A percentile compares a stretch with the other conserved stretches of the same genome.
These are phyloP conservation scores for Dendroctonus ponderosae DNA, from an alignment of 1,140 invertebrate genomes.

Conservation along the genomic window DNA sequence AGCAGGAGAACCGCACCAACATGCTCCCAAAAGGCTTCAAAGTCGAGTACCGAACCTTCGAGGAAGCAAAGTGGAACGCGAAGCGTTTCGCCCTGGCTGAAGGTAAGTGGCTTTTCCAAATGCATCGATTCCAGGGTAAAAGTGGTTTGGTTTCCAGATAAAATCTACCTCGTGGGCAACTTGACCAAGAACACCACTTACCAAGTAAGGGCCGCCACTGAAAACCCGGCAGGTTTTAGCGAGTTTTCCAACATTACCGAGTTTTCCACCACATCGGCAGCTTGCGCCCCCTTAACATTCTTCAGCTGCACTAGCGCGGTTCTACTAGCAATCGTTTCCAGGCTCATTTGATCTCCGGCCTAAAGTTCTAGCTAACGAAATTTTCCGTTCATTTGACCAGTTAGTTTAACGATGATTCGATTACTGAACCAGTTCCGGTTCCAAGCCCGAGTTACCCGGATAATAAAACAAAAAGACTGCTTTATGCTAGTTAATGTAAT, in stretches of 20 bases:
- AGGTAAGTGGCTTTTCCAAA: constrained; percentile 21
- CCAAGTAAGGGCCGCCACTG: constrained; percentile 43
- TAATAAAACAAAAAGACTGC: constrained; percentile 18
- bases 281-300: neutral
- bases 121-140: neutral
- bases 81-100: constrained; percentile 35
- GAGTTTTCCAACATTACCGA: constrained; percentile 38
- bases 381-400: no score
- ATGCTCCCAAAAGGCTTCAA: constrained; percentile 39
- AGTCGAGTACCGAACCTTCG: constrained; percentile 32
- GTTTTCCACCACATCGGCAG: constrained; percentile 6
- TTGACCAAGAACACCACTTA: constrained; percentile 44
- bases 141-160: constrained; percentile 36
- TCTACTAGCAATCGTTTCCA: neutral
- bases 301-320: neutral
- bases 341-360: neutral
- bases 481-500: constrained; percentile 17
- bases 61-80: constrained; percentile 33
- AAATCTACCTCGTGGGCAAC: constrained; percentile 37
- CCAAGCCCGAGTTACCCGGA: neutral
- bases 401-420: no score
- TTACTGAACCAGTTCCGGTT: no score
- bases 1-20: constrained; percentile 12
- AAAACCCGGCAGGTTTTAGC: constrained; percentile 45
- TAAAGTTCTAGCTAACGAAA: neutral